Evolutionary conservation across 1,140 invertebrate genomes (phyloP).

Genomic region (Oppia nitens): DNA sequence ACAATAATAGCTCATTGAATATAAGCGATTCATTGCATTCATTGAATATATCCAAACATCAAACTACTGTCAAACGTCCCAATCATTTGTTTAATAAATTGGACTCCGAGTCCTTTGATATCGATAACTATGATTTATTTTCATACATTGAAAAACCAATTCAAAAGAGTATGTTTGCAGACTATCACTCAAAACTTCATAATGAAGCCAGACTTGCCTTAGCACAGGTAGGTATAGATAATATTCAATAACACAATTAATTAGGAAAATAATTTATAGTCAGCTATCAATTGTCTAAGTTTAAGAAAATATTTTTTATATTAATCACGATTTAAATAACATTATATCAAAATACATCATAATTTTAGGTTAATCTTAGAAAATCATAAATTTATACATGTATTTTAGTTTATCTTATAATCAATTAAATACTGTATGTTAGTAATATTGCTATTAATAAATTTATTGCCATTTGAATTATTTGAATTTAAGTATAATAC

Average conservation of each 20-base stretch:
- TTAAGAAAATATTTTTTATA: too few species aligned
- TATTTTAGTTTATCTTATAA: too few species aligned
- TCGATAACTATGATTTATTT: conserved; percentile 7
- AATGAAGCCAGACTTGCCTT: conserved; percentile 73
- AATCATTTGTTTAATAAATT: conserved; percentile 9
- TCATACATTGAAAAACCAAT: neutral
- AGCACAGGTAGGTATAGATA: too few species aligned
- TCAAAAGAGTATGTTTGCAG: conserved; percentile 2
- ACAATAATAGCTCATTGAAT: neutral
- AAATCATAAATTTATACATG: too few species aligned
- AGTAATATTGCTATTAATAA: too few species aligned
- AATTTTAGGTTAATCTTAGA: neutral
- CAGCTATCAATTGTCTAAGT: too few species aligned
- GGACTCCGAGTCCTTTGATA: conserved; percentile 4
- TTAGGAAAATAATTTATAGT: too few species aligned
- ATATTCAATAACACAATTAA: too few species aligned
- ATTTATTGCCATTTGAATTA: too few species aligned
- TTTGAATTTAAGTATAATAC: too few species aligned
- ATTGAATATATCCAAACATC: neutral
- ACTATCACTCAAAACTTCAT: conserved; percentile 55
- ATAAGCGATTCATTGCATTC: neutral
- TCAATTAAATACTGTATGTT: too few species aligned
- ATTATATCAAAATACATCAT: neutral
- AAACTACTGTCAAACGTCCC: neutral
- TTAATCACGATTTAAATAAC: too few species aligned